These are phyloP conservation scores for Pasiphila rectangulata DNA, from an alignment of 2,888 invertebrate species.

Conservation along the genomic window DNA sequence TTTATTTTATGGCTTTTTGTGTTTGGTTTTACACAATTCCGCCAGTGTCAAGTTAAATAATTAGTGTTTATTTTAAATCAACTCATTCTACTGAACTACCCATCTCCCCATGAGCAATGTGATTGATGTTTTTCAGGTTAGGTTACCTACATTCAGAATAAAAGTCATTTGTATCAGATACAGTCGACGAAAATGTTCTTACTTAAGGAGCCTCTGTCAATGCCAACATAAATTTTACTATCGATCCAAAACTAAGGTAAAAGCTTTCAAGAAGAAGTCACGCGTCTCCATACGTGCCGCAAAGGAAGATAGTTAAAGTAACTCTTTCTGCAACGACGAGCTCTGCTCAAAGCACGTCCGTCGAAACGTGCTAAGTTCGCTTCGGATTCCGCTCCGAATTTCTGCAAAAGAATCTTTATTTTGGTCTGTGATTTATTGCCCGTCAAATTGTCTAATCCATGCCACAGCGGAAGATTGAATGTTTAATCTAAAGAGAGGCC, in stretches of 20 bases:
- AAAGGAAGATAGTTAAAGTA: background rate
- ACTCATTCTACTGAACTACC: no score
- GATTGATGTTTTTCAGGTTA: no score
- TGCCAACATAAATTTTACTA: background rate
- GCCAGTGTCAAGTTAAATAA: no score
- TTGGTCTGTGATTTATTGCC: conserved; percentile 4
- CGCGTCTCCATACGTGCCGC: background rate
- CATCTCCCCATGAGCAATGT: no score
- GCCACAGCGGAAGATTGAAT: conserved; percentile 5
- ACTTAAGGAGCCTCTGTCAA: background rate
- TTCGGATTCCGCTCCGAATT: background rate
- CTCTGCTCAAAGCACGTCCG: background rate
- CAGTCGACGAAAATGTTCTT: no score
- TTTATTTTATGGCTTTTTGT: no score
- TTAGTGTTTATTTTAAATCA: no score
- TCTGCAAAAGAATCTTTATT: background rate
- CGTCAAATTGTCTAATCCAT: conserved; percentile 2
- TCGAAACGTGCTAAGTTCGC: background rate
- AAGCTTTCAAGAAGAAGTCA: background rate
- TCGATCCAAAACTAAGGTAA: background rate
- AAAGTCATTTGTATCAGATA: no score
- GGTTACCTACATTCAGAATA: no score
- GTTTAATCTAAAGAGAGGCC: background rate
- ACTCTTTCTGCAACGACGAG: background rate
- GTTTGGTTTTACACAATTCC: no score